phyloP scores from a whole-genome alignment of 2,797 vertebrate species.

The Cheirogaleus major region DNA sequence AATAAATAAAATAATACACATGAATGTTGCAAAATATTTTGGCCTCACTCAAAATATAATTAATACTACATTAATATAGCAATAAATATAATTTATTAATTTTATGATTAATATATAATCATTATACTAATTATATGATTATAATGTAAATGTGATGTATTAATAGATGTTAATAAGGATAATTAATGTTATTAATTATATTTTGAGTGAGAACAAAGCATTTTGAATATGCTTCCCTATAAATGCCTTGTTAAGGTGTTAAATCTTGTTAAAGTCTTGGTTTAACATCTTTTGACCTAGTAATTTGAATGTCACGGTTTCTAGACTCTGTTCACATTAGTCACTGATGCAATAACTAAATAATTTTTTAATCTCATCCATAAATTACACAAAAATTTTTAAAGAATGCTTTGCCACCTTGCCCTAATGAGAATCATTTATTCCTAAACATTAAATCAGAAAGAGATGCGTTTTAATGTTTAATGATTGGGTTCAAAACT shows the following conservation, averaged over 20 bases:
- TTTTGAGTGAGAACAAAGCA: background rate
- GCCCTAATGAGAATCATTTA: background rate
- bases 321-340: background rate
- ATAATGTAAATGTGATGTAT: background rate
- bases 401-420: background rate
- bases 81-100: background rate
- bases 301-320: background rate
- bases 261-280: background rate
- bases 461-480: background rate
- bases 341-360: slow-evolving; percentile 14
- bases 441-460: slow-evolving; percentile 8
- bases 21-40: background rate
- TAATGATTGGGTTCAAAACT: background rate
- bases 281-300: background rate
- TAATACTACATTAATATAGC: background rate
- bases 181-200: background rate
- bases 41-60: background rate
- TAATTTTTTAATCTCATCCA: background rate
- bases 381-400: background rate
- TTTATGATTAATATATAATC: background rate
- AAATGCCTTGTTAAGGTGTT: background rate
- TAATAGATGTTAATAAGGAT: background rate
- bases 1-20: background rate
- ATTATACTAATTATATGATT: background rate
- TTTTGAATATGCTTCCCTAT: background rate